phyloP scores from a whole-genome alignment of 1,140 invertebrate species.

The Scaptodrosophila lebanonensis region DNA sequence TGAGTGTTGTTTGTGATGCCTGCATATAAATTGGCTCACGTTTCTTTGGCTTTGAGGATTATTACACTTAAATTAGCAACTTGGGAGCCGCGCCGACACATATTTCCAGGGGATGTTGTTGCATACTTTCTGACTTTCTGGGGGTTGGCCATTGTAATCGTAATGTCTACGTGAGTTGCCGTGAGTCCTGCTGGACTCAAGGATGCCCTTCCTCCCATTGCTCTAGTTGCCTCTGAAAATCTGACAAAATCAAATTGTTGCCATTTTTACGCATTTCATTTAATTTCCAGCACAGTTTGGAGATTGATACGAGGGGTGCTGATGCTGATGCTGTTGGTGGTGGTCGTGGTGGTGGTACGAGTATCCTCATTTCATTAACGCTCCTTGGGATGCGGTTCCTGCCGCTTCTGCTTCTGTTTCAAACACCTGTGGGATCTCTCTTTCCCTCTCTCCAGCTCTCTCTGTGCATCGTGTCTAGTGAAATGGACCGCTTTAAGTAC shows the following conservation, averaged over 20 bases:
- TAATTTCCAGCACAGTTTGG: conserved; percentile 64
- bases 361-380: too few species aligned
- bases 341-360: too few species aligned
- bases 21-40: conserved; percentile 75
- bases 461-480: conserved; percentile 19
- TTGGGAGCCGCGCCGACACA: conserved; percentile 53
- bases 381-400: too few species aligned
- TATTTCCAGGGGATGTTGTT: too few species aligned
- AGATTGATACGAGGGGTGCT: too few species aligned
- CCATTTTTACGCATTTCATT: conserved; percentile 76
- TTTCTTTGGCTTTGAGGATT: conserved; percentile 74
- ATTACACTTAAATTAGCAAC: conserved; percentile 76
- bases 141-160: too few species aligned
- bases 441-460: neutral
- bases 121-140: too few species aligned
- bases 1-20: conserved; percentile 50
- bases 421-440: conserved; percentile 62
- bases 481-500: conserved; percentile 71
- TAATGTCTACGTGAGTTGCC: neutral
- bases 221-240: conserved; percentile 54
- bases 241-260: conserved; percentile 75
- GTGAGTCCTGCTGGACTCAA: conserved; percentile 4
- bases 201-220: conserved; percentile 52
- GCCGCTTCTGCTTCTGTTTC: too few species aligned
- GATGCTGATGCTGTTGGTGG: too few species aligned